Conservation (phyloP, 2,888 invertebrate genomes). For the Pycnomerus fuliginosus region DNA sequence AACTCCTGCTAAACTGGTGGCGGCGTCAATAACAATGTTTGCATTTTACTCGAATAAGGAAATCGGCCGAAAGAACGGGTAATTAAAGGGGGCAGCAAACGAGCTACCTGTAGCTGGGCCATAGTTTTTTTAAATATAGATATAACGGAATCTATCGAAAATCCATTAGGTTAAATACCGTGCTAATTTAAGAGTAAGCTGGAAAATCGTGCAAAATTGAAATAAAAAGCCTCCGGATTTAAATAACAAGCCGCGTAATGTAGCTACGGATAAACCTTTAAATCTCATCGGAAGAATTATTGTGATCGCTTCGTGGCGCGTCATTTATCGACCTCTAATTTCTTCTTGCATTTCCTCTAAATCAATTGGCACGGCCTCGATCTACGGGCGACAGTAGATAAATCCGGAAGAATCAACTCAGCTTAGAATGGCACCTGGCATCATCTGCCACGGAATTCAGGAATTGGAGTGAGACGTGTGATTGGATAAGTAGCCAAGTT, state of each 20-base stretch:
- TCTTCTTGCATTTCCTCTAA: constrained; percentile 31
- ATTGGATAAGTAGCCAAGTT: constrained; percentile 28
- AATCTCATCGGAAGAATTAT: constrained; percentile 35
- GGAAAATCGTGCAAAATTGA: constrained; percentile 50
- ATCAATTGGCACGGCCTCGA: constrained; percentile 47
- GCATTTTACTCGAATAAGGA: too few relatives aligned
- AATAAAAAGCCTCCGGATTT: constrained; percentile 51
- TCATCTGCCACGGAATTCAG: constrained; percentile 41
- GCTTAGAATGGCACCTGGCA: constrained; percentile 48
- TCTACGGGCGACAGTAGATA: constrained; percentile 47
- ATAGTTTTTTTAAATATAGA: constrained; percentile 33
- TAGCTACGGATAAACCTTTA: constrained; percentile 39
- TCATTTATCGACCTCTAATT: constrained; percentile 36
- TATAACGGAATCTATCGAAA: constrained; percentile 46
- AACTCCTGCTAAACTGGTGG: constrained; percentile 16
- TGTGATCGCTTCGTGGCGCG: constrained; percentile 30
- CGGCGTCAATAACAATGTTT: constrained; percentile 11
- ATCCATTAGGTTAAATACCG: constrained; percentile 50
- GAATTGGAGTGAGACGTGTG: constrained; percentile 30
- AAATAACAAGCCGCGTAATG: constrained; percentile 48
- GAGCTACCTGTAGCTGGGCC: constrained; percentile 35
- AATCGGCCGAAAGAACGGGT: constrained; percentile 4
- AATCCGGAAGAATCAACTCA: constrained; percentile 46
- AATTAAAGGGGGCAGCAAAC: constrained; percentile 19
- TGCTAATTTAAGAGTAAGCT: constrained; percentile 51